Evolutionary conservation across 2,113 vertebrate species (phyloP).

Genomic region (Oncorhynchus clarkii): DNA sequence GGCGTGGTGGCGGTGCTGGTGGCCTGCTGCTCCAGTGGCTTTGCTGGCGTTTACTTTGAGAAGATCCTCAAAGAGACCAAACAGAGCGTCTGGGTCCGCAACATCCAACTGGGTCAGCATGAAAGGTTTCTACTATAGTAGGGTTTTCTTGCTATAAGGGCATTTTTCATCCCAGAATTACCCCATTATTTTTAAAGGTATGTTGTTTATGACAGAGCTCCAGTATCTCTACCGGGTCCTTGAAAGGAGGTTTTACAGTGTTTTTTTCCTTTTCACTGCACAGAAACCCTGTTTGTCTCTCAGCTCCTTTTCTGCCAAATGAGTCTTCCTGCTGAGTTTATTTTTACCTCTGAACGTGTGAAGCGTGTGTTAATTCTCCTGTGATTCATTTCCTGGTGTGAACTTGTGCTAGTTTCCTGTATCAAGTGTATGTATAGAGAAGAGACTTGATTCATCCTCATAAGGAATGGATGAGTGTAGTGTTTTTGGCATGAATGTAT

Average conservation of each 20-base stretch:
- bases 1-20: constrained; percentile 89
- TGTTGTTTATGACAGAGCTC: neutral
- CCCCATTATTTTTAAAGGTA: too few species aligned
- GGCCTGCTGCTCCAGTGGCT: constrained; percentile 96
- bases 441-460: neutral
- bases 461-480: neutral
- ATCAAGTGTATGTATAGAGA: neutral
- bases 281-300: constrained; percentile 31
- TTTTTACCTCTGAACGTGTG: constrained; percentile 63
- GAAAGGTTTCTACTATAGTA: neutral
- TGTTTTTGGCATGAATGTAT: neutral
- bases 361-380: constrained; percentile 51
- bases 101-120: constrained; percentile 91
- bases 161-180: too few species aligned
- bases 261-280: constrained; percentile 9
- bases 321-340: constrained; percentile 60
- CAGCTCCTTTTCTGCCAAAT: constrained; percentile 47
- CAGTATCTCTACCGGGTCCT: neutral
- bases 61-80: constrained; percentile 98
- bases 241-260: neutral
- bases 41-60: constrained; percentile 98
- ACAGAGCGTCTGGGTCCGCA: constrained; percentile 96
- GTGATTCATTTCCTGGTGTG: constrained; percentile 32
- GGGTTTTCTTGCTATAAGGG: neutral
- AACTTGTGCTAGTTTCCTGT: constrained; percentile 29